Percentiles rank a stretch among this genome's conserved stretches.
Evolutionary conservation across 2,797 vertebrate genomes (phyloP).

Genomic region (Ataeniobius toweri): DNA sequence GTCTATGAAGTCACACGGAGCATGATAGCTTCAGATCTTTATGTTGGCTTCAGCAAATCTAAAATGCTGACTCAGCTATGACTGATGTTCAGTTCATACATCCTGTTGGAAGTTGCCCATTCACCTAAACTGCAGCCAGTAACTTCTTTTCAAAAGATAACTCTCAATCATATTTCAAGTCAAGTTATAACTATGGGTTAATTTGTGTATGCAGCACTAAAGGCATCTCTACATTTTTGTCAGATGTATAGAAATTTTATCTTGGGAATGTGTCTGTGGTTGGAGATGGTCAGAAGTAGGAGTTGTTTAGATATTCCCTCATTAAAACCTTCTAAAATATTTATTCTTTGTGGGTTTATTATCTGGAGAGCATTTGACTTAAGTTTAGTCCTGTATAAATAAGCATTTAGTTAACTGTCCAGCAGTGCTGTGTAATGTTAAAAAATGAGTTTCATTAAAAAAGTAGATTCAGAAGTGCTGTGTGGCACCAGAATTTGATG

Average conservation of each 20-base stretch:
- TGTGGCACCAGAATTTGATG: too few relatives aligned
- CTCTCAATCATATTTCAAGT: not conserved
- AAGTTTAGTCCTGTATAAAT: not conserved
- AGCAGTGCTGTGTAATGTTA: not conserved
- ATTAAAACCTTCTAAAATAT: not conserved
- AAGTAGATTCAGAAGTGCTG: too few relatives aligned
- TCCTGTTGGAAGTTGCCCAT: not conserved
- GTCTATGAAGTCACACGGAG: not conserved
- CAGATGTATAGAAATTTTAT: not conserved
- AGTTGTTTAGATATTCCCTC: not conserved
- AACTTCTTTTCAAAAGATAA: not conserved
- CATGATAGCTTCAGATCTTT: not conserved
- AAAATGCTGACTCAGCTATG: not conserved
- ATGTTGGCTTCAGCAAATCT: not conserved
- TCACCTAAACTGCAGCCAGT: not conserved
- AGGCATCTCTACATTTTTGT: not conserved
- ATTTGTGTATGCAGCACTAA: not conserved
- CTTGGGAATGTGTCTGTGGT: not conserved
- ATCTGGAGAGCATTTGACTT: not conserved
- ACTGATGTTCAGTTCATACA: not conserved
- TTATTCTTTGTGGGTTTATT: not conserved
- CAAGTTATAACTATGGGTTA: not conserved
- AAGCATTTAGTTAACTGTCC: not conserved
- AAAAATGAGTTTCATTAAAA: too few relatives aligned
- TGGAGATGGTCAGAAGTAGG: not conserved